These are phyloP conservation scores for Hemithea aestivaria DNA, from an alignment of 2,888 invertebrate genomes.

Conservation along the genomic window DNA sequence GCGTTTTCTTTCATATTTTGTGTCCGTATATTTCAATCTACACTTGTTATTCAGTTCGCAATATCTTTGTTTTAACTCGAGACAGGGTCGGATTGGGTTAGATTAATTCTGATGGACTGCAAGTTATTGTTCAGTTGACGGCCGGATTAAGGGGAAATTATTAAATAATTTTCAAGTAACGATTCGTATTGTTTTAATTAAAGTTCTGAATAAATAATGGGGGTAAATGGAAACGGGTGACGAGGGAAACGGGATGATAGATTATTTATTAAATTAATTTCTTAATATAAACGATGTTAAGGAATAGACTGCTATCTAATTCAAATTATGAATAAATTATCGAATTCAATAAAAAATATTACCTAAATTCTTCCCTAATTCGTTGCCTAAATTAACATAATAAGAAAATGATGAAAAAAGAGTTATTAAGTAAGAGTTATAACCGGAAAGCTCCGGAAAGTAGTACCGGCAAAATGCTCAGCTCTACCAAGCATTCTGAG, in stretches of 20 bases:
- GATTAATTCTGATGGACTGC: constrained; percentile 77
- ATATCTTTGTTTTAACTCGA: constrained; percentile 74
- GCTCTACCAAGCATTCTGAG: too few relatives aligned
- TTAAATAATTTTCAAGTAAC: constrained; percentile 65
- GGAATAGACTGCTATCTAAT: background rate
- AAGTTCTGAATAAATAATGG: constrained; percentile 59
- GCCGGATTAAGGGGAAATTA: constrained; percentile 64
- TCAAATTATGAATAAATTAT: too few relatives aligned
- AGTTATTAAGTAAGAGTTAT: too few relatives aligned
- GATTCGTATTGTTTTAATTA: constrained; percentile 69
- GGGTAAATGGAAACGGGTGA: constrained; percentile 42
- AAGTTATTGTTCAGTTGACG: constrained; percentile 72
- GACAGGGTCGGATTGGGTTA: constrained; percentile 68
- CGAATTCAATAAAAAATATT: too few relatives aligned
- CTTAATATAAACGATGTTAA: background rate
- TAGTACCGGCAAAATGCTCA: too few relatives aligned
- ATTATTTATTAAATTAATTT: constrained; percentile 26
- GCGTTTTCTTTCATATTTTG: constrained; percentile 8
- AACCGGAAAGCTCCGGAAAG: too few relatives aligned
- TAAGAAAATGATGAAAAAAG: too few relatives aligned
- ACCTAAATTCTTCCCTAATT: too few relatives aligned
- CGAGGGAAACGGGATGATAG: constrained; percentile 41
- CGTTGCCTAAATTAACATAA: too few relatives aligned
- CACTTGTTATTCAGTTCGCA: constrained; percentile 65
- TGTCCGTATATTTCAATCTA: constrained; percentile 33